Conservation (phyloP, 2,888 invertebrate genomes). For the Spisula solida region DNA sequence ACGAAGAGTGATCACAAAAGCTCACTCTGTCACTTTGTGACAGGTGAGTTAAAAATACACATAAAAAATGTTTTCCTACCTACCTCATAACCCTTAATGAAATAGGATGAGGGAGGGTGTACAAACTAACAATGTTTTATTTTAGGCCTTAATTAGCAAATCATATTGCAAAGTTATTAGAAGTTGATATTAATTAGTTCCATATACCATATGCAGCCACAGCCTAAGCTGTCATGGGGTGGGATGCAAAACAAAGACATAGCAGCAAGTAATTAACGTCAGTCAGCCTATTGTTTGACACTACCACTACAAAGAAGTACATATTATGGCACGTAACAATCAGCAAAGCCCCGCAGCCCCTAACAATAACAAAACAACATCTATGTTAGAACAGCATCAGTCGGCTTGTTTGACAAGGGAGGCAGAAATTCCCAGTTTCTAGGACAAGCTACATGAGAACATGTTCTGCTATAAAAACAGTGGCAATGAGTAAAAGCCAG, state of each 20-base stretch:
- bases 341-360: neutral
- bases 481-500: constrained; percentile 30
- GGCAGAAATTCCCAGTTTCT: neutral
- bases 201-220: neutral
- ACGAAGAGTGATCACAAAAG: too few relatives aligned
- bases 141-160: too few relatives aligned
- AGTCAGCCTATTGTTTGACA: neutral
- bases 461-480: constrained; percentile 27
- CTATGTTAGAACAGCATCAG: neutral
- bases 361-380: neutral
- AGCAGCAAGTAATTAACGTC: neutral
- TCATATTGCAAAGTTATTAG: neutral
- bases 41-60: too few relatives aligned
- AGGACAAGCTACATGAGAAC: constrained; percentile 37
- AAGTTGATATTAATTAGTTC: neutral
- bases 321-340: neutral
- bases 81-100: too few relatives aligned
- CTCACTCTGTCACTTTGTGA: too few relatives aligned
- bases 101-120: too few relatives aligned
- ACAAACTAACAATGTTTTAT: too few relatives aligned
- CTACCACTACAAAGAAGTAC: neutral
- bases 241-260: constrained; percentile 6
- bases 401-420: constrained; percentile 8
- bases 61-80: too few relatives aligned
- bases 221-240: neutral